Evolutionary conservation across 2,888 invertebrate genomes (phyloP).

Genomic region (Agrochola macilenta): DNA sequence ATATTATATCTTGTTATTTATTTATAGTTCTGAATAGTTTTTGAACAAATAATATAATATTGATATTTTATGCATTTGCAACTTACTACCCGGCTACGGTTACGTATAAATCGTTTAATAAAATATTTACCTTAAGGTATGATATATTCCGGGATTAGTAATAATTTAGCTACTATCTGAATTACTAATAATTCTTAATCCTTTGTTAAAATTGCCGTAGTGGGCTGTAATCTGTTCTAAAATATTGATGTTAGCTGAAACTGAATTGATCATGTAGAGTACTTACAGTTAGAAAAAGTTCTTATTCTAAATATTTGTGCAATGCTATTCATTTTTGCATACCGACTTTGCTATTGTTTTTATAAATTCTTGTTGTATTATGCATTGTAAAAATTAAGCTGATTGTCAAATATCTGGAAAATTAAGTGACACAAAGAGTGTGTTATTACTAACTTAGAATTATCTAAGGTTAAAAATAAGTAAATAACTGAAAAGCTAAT

Average conservation of each 20-base stretch:
- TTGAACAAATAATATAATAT: slow-evolving; percentile 34
- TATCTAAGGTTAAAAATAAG: slow-evolving; percentile 37
- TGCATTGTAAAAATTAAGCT: slow-evolving; percentile 32
- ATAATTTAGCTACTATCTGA: slow-evolving; percentile 19
- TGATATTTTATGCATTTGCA: slow-evolving; percentile 37
- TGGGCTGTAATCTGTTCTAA: slow-evolving; percentile 44
- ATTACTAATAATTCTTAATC: slow-evolving; percentile 14
- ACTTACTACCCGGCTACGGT: slow-evolving; percentile 35
- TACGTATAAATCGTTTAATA: slow-evolving; percentile 3
- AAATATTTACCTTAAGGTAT: neutral
- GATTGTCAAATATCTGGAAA: slow-evolving; percentile 31
- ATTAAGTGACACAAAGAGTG: slow-evolving; percentile 43
- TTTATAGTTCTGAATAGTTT: slow-evolving; percentile 57
- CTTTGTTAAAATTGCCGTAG: slow-evolving; percentile 37
- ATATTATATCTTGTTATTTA: slow-evolving; percentile 71
- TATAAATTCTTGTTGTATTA: slow-evolving; percentile 29
- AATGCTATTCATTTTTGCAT: slow-evolving; percentile 35
- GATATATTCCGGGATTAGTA: slow-evolving; percentile 26
- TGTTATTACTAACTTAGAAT: slow-evolving; percentile 29
- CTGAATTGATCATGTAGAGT: slow-evolving; percentile 33
- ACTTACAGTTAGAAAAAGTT: slow-evolving; percentile 38
- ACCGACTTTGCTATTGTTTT: slow-evolving; percentile 17
- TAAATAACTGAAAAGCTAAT: slow-evolving; percentile 60
- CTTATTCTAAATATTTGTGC: slow-evolving; percentile 42
- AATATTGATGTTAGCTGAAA: slow-evolving; percentile 53